Evolutionary conservation across 2,113 vertebrate genomes (phyloP), one percentile per base, ranked within the genome.

Genomic region (Madoqua kirkii): DNA sequence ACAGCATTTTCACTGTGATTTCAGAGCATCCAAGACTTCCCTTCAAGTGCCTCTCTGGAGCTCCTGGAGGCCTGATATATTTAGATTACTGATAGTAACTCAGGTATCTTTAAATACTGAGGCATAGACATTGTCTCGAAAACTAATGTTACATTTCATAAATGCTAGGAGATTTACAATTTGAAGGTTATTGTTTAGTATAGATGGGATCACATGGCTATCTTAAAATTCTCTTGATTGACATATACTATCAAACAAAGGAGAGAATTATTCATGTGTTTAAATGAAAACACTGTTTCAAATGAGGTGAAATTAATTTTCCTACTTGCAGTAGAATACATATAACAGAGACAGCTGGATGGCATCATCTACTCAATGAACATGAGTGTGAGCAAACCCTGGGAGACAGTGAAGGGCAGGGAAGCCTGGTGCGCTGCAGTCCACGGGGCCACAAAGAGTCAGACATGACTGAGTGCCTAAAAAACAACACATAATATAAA

Each of bases 141-240:
- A 98, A 97, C 87, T 60, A 95, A 91, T 76, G 94, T 14, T 93
- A 89, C 89, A 95, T 92, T 95, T 91, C 93, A 71, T 79, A 45
- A 84, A 59, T 92, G 54, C 15, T 83, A 89, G 81, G 64, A 96
- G 33, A 89, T 55, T 55, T 93, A 98, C 67, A 96, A 60, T 76
- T 95, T 96, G 85, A 92, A 88, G 27, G 86, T 36, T n/a, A 93
- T 94, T 92, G 59, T 97, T 98, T 97, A 96, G 86, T 59, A 96
- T 59, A 57, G 31, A 14, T 95, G 86, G 67, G 79, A 71, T 97
- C 48, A 96, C 82, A 95, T 50, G 92, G 86, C 87, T 93, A 87
- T 93, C 50, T 93, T 87, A 86, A 89, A 97, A 78, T 36, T n/a
- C 83, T 82, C 81, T 31, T 48, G 45, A 95, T 31, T 97, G 87